Conservation (phyloP, 2,888 invertebrate species). For the Epirrita christyi region DNA sequence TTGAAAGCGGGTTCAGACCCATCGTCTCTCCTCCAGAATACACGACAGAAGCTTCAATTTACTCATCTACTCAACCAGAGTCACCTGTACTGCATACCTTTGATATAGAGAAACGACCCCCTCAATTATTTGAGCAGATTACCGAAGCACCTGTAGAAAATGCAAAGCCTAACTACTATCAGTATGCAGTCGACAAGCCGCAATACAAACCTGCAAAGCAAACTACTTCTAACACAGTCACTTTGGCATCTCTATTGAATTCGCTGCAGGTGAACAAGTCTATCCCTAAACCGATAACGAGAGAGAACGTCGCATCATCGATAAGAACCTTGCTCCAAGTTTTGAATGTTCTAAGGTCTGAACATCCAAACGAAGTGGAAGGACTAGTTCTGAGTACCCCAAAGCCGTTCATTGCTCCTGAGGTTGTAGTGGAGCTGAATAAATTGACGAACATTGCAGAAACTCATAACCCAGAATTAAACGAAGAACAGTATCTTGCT, state of each 20-base stretch:
- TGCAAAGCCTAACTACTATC: conserved; percentile 59
- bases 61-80: conserved; percentile 48
- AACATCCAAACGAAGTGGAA: conserved; percentile 68
- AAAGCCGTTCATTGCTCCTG: conserved; percentile 62
- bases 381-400: conserved; percentile 67
- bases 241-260: conserved; percentile 85
- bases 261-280: conserved; percentile 90
- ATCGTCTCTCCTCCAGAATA: conserved; percentile 52
- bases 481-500: conserved; percentile 68
- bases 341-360: conserved; percentile 87
- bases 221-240: conserved; percentile 53
- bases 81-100: conserved; percentile 37
- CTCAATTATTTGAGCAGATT: conserved; percentile 45
- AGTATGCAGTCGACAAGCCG: conserved; percentile 61
- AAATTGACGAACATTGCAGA: conserved; percentile 15
- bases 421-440: conserved; percentile 35
- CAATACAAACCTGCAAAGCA: conserved; percentile 47
- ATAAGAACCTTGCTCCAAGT: conserved; percentile 91
- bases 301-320: conserved; percentile 91
- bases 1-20: conserved; percentile 74
- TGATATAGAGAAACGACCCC: conserved; percentile 51
- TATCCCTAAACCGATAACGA: conserved; percentile 90
- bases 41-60: conserved; percentile 52
- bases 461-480: conserved; percentile 48
- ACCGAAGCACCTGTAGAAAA: conserved; percentile 45